These are phyloP conservation scores for Andrena minutula DNA, from an alignment of 2,888 invertebrate species.

Conservation along the genomic window DNA sequence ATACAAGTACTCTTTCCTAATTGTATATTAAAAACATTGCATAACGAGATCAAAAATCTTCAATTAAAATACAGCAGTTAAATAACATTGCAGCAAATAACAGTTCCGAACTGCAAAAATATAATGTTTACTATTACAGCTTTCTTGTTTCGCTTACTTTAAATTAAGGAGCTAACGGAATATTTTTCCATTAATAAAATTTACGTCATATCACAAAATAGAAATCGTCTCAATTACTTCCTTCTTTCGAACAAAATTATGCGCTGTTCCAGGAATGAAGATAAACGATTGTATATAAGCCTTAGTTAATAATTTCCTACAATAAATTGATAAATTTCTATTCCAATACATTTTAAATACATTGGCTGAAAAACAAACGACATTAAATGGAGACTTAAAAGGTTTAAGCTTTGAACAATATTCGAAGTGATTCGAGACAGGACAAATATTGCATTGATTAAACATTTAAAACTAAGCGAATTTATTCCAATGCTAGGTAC, in stretches of 20 bases:
- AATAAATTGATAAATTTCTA: no score
- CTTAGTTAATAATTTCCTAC: no score
- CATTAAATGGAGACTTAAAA: no score
- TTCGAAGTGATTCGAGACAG: no score
- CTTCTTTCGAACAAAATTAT: background rate
- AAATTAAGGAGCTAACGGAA: conserved; percentile 24
- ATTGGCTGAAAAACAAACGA: no score
- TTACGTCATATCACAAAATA: background rate
- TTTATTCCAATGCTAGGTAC: no score
- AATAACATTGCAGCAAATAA: conserved; percentile 5
- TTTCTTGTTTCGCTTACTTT: conserved; percentile 26
- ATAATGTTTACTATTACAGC: conserved; percentile 10
- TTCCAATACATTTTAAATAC: no score
- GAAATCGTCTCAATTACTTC: conserved; percentile 12
- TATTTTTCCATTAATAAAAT: conserved; percentile 1
- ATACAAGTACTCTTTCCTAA: background rate
- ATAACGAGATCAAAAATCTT: background rate
- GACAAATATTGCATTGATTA: no score
- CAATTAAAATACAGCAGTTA: background rate
- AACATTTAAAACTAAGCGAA: no score
- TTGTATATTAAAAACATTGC: background rate
- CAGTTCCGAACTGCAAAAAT: background rate
- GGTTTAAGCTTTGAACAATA: no score
- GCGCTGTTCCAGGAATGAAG: background rate
- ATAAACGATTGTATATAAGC: background rate